Evolutionary conservation across 2,888 invertebrate genomes (phyloP).

Genomic region (Ochlodes sylvanus): DNA sequence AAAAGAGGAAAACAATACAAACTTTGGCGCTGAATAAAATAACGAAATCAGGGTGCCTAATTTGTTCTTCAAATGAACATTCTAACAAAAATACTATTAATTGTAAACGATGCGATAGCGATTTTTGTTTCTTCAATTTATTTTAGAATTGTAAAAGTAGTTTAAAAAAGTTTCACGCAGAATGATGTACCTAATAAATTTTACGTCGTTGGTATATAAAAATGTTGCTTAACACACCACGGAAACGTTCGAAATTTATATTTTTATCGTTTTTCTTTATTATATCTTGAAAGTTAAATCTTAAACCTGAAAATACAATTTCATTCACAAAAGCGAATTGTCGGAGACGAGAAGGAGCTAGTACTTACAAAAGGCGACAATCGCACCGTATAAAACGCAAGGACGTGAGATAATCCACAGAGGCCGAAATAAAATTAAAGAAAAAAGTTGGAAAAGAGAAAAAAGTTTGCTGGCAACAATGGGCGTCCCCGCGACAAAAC

Average conservation of each 20-base stretch:
- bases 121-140: constrained; percentile 12
- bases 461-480: constrained; percentile 74
- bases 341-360: constrained; percentile 3
- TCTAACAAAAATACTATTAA: constrained; percentile 44
- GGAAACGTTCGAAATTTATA: too few relatives aligned
- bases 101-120: constrained; percentile 44
- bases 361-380: constrained; percentile 48
- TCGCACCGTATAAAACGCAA: constrained; percentile 48
- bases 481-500: constrained; percentile 75
- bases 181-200: too few relatives aligned
- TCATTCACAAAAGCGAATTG: constrained; percentile 12
- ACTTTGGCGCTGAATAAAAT: constrained; percentile 77
- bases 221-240: too few relatives aligned
- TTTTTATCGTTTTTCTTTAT: too few relatives aligned
- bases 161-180: background rate
- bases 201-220: too few relatives aligned
- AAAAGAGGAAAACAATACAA: constrained; percentile 72
- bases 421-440: constrained; percentile 76
- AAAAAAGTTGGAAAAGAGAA: constrained; percentile 62
- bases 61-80: constrained; percentile 67
- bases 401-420: constrained; percentile 58
- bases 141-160: background rate
- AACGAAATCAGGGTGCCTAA: constrained; percentile 70
- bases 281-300: background rate
- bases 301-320: constrained; percentile 10